Base-by-base conservation (phyloP, 2,888 invertebrate species). In the Ernsta delagoae region DNA sequence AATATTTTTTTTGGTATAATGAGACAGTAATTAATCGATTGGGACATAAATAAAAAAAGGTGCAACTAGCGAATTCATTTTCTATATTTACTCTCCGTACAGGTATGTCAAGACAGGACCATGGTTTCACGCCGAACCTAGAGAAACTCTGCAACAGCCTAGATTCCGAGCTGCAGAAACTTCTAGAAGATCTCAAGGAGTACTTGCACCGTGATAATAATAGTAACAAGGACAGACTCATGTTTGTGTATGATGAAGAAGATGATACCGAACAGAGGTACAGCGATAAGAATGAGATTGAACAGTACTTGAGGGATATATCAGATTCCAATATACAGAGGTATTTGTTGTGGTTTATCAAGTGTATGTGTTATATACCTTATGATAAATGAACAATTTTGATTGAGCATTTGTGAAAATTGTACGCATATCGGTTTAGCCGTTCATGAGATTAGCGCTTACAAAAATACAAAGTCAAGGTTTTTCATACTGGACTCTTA, bases 51-150 rank as follows among this genome's bases (percentile, higher is more conserved):
- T n/a, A n/a, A n/a, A n/a, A n/a, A n/a, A n/a, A n/a, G n/a, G n/a
- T n/a, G n/a, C n/a, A n/a, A n/a, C n/a, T n/a, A n/a, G n/a, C n/a
- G n/a, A n/a, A n/a, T n/a, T n/a, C n/a, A 24, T 24, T 24, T 24
- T 24, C 24, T 24, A 24, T 24, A 24, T 24, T 24, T 24, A 24
- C 24, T 24, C 24, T 24, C 24, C 24, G 3, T 12, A 12, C 59
- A 94, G 94, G 91, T 1, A 94, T 97, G 85, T 90, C 96, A 0
- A 96, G 97, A 93, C 98, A 98, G 90, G 96, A 97, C 4, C 95
- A 95, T 75, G 98, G 98, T 0, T 97, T 95, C 85, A 96, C 97
- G 0, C 95, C 95, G 0, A 95, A 95, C 31, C 90, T 98, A 53
- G 96, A 97, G 59, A 94, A 95, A 79, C 93, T 97, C 0, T 97